These are phyloP conservation scores for Pollachius pollachius DNA, from an alignment of 2,113 vertebrate species.

Conservation along the genomic window DNA sequence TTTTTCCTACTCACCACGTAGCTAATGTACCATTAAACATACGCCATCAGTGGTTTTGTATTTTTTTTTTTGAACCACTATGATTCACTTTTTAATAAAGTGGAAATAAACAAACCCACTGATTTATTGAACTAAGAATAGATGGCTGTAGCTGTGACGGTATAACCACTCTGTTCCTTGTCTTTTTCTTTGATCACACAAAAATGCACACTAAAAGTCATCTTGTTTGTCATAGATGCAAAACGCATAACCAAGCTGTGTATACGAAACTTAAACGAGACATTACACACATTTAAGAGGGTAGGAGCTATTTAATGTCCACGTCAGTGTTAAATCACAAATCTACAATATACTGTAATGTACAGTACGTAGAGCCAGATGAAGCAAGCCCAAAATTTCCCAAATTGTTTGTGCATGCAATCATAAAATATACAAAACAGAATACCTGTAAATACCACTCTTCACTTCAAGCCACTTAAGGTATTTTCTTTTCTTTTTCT, in stretches of 20 bases:
- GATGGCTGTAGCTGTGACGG: no score
- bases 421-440: slow-evolving; percentile 18
- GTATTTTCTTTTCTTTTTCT: slow-evolving; percentile 2
- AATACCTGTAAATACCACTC: slow-evolving; percentile 40
- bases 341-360: slow-evolving; percentile 63
- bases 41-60: slow-evolving; percentile 35
- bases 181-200: no score
- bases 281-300: slow-evolving; percentile 36
- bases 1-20: slow-evolving; percentile 40
- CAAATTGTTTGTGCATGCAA: slow-evolving; percentile 19
- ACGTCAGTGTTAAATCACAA: slow-evolving; percentile 70
- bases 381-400: slow-evolving; percentile 52
- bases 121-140: slow-evolving; percentile 3
- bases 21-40: slow-evolving; percentile 19
- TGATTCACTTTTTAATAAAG: slow-evolving; percentile 53
- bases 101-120: slow-evolving; percentile 6
- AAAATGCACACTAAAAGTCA: no score
- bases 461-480: slow-evolving; percentile 18
- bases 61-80: slow-evolving; percentile 51
- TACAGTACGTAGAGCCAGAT: slow-evolving; percentile 64
- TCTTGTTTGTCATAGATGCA: no score
- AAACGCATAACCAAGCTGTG: no score
- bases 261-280: slow-evolving; percentile 20
- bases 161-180: no score
- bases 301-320: slow-evolving; percentile 69